phyloP scores from a whole-genome alignment of 2,113 vertebrate species.

The Oryzias curvinotus region DNA sequence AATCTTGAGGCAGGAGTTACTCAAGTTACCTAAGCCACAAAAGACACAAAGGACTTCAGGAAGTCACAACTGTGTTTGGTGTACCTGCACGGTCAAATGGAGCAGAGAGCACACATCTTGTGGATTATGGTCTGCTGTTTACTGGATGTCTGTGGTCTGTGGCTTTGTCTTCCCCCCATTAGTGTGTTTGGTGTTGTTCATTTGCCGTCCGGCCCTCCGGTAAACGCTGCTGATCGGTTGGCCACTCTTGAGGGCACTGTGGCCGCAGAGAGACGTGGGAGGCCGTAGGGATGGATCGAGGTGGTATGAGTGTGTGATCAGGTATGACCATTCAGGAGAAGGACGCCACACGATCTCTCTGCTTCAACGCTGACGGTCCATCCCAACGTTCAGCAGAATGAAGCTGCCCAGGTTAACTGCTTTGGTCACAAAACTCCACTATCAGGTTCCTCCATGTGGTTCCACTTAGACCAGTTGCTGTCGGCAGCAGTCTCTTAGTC shows the following conservation, averaged over 20 bases:
- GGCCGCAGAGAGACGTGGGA: slow-evolving; percentile 73
- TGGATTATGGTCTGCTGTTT: slow-evolving; percentile 76
- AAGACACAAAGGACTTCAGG: slow-evolving; percentile 41
- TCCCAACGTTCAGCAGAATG: slow-evolving; percentile 18
- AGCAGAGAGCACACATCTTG: slow-evolving; percentile 65
- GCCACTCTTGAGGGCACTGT: slow-evolving; percentile 66
- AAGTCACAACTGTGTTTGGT: slow-evolving; percentile 49
- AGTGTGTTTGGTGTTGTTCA: slow-evolving; percentile 75
- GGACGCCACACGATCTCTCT: neutral
- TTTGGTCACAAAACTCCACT: slow-evolving; percentile 38
- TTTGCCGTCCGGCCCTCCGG: slow-evolving; percentile 63
- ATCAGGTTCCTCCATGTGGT: slow-evolving; percentile 72
- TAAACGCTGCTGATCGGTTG: slow-evolving; percentile 74
- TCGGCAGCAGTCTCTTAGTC: slow-evolving; percentile 49
- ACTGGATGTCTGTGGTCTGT: slow-evolving; percentile 81
- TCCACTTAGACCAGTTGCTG: slow-evolving; percentile 65
- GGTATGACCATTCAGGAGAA: slow-evolving; percentile 8
- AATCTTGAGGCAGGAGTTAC: slow-evolving; percentile 20
- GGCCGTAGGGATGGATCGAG: slow-evolving; percentile 50
- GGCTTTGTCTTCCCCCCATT: slow-evolving; percentile 78
- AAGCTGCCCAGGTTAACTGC: slow-evolving; percentile 50
- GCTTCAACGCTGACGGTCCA: slow-evolving; percentile 30
- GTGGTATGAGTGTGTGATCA: slow-evolving; percentile 50
- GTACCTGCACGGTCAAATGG: slow-evolving; percentile 69
- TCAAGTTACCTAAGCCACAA: slow-evolving; percentile 28